Evolutionary conservation across 2,888 invertebrate species (phyloP).

Genomic region (Platycheirus albimanus): DNA sequence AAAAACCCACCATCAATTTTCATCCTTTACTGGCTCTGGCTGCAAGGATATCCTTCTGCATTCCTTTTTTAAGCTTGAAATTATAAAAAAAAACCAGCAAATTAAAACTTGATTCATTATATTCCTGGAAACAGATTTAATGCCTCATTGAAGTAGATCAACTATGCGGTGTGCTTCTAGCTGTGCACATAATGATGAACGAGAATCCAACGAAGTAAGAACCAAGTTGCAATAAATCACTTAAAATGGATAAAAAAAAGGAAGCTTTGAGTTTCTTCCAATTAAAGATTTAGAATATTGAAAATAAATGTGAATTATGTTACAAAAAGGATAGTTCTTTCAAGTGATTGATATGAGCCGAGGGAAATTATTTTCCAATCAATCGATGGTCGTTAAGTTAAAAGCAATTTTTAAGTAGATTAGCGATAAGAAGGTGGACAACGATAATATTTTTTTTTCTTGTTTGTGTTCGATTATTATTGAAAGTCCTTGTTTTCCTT

Average conservation of each 20-base stretch:
- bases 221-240: slow-evolving; percentile 17
- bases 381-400: neutral
- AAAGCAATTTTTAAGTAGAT: neutral
- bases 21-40: too few relatives aligned
- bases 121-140: neutral
- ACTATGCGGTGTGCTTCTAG: neutral
- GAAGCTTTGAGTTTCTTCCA: neutral
- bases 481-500: slow-evolving; percentile 6
- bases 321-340: too few relatives aligned
- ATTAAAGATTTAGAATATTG: too few relatives aligned
- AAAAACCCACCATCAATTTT: too few relatives aligned
- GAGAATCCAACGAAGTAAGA: slow-evolving; percentile 26
- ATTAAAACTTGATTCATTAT: too few relatives aligned
- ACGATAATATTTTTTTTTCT: neutral
- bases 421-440: neutral
- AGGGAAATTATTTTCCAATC: neutral
- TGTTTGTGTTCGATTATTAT: neutral
- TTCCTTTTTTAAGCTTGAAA: too few relatives aligned
- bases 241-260: neutral
- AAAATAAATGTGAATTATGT: too few relatives aligned
- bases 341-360: neutral
- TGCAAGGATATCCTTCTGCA: too few relatives aligned
- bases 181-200: too few relatives aligned
- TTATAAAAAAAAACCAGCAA: too few relatives aligned
- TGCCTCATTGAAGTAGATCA: slow-evolving; percentile 11